phyloP scores from a whole-genome alignment of 2,113 vertebrate species.

The Gallinago media region DNA sequence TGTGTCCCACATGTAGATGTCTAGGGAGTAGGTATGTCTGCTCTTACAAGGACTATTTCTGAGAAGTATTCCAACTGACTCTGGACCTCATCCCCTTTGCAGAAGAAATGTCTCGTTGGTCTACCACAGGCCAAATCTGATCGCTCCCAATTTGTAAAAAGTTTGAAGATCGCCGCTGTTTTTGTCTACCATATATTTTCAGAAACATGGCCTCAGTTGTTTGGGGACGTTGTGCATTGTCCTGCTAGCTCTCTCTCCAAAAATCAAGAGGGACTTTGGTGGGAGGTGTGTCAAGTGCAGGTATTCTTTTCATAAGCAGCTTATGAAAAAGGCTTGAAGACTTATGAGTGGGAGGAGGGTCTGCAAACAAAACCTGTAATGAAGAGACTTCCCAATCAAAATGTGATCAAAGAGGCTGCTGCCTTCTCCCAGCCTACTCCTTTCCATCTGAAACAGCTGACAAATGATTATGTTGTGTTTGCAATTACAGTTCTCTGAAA shows the following conservation, averaged over 20 bases:
- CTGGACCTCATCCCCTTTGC: background rate
- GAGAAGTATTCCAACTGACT: background rate
- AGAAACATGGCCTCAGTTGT: background rate
- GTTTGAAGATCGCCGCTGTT: background rate
- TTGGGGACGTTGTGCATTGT: background rate
- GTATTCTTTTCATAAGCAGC: slow-evolving; percentile 1
- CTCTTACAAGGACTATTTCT: background rate
- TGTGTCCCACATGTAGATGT: background rate
- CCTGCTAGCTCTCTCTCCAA: background rate
- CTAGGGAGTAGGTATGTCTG: background rate
- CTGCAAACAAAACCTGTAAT: slow-evolving; percentile 16
- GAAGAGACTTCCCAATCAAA: slow-evolving; percentile 42
- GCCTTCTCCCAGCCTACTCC: slow-evolving; percentile 54
- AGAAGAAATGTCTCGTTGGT: background rate
- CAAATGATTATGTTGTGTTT: slow-evolving; percentile 59
- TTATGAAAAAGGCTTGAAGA: slow-evolving; percentile 22
- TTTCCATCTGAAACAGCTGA: slow-evolving; percentile 63
- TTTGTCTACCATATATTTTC: background rate
- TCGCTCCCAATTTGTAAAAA: background rate
- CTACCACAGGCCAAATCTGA: background rate
- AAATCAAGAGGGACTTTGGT: background rate
- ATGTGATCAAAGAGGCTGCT: slow-evolving; percentile 55
- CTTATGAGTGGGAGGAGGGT: slow-evolving; percentile 26
- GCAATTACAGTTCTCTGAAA: slow-evolving; percentile 63
- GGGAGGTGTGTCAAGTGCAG: background rate